Conservation (phyloP, 1,140 invertebrate species). For the Brachionus rubens region DNA sequence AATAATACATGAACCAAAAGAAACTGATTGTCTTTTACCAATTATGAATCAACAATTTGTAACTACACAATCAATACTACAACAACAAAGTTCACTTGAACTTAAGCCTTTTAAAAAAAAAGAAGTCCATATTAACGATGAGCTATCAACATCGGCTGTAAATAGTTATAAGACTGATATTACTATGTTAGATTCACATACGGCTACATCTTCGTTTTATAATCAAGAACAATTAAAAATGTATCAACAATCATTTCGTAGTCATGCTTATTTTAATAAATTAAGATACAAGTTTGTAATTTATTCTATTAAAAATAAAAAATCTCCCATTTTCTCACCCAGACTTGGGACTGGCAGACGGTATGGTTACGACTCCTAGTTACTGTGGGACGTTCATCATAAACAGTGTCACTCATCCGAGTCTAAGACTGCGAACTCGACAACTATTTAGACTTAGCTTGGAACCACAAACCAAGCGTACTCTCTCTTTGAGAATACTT, state of each 20-base stretch:
- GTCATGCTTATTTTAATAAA: neutral
- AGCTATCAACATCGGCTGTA: neutral
- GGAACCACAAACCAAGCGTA: too few relatives aligned
- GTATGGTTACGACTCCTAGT: too few relatives aligned
- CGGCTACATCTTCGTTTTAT: neutral
- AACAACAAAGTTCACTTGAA: neutral
- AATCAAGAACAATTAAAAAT: neutral
- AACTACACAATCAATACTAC: neutral
- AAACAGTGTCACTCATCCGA: too few relatives aligned
- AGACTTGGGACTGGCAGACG: too few relatives aligned
- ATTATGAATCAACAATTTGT: too few relatives aligned
- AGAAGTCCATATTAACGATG: slow-evolving; percentile 8
- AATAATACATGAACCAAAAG: neutral
- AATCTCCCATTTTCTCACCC: too few relatives aligned
- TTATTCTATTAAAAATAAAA: too few relatives aligned
- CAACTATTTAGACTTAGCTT: too few relatives aligned
- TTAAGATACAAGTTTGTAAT: slow-evolving; percentile 21
- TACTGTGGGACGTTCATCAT: too few relatives aligned
- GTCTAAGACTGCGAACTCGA: too few relatives aligned
- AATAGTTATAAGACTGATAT: slow-evolving; percentile 5
- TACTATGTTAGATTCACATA: neutral
- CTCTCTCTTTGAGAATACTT: too few relatives aligned
- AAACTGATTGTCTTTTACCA: slow-evolving; percentile 6
- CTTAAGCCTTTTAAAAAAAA: neutral
- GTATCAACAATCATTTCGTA: neutral